These are phyloP conservation scores for Microchrysa polita DNA, from an alignment of 2,888 invertebrate genomes.

Conservation along the genomic window DNA sequence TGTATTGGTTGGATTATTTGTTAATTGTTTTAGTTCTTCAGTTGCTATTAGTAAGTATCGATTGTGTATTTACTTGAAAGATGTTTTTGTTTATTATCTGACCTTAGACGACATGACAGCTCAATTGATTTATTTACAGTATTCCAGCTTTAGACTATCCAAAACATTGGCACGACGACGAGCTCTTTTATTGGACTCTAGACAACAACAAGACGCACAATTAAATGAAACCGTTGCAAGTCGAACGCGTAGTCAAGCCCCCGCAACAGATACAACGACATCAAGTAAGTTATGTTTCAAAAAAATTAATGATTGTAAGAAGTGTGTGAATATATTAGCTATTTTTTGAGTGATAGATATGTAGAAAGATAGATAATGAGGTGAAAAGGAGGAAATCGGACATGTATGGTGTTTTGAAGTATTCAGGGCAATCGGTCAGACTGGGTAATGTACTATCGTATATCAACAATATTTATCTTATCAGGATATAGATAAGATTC, in stretches of 20 bases:
- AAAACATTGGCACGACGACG: neutral
- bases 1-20: constrained; percentile 8
- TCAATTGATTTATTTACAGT: neutral
- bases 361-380: too few species aligned
- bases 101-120: too few species aligned
- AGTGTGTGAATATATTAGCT: too few species aligned
- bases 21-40: neutral
- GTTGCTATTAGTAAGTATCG: constrained; percentile 7
- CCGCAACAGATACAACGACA: neutral
- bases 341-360: too few species aligned
- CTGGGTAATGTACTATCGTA: too few species aligned
- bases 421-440: too few species aligned
- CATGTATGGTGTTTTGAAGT: too few species aligned
- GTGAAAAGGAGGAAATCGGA: too few species aligned
- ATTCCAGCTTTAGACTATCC: constrained; percentile 23
- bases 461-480: too few species aligned
- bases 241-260: neutral
- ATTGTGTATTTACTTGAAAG: neutral
- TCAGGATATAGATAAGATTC: too few species aligned
- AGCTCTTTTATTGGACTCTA: neutral
- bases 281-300: neutral
- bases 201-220: neutral
- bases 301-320: neutral
- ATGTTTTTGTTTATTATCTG: too few species aligned
- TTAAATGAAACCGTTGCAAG: neutral